Evolutionary conservation across 2,797 vertebrate species (phyloP).

Genomic region (Valencia hispanica): DNA sequence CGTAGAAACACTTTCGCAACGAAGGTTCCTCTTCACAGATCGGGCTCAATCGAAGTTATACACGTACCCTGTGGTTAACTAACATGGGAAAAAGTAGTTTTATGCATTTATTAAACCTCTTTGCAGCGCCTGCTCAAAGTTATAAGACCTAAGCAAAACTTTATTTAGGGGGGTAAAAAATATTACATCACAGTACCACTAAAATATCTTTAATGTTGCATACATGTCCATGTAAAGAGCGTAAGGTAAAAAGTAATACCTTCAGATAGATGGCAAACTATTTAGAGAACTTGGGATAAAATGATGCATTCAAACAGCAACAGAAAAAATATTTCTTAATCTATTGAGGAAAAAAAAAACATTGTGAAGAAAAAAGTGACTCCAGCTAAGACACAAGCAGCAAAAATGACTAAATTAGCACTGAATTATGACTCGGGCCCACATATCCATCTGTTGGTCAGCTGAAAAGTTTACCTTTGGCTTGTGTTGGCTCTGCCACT

Average conservation of each 20-base stretch:
- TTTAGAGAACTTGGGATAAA: neutral
- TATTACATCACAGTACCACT: neutral
- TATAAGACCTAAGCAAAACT: neutral
- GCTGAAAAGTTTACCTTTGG: neutral
- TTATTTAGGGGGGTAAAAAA: neutral
- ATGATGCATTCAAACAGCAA: neutral
- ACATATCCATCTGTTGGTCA: neutral
- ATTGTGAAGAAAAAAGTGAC: neutral
- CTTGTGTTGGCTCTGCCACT: neutral
- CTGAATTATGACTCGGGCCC: neutral
- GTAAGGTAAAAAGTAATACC: neutral
- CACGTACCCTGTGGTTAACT: neutral
- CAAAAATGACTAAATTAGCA: neutral
- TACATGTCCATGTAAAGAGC: neutral
- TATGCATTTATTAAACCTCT: neutral
- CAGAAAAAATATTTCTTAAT: no score
- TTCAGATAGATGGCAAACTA: neutral
- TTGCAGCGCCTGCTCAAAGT: neutral
- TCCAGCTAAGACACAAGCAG: neutral
- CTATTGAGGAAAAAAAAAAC: neutral
- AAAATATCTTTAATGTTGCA: neutral
- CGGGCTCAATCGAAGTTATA: neutral
- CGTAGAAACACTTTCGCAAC: slow-evolving; percentile 31
- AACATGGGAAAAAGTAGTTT: neutral
- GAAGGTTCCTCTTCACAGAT: slow-evolving; percentile 42